Percentiles rank a stretch among this genome's conserved stretches.
These are phyloP conservation scores for Actias luna DNA, from an alignment of 2,888 invertebrate genomes.

Conservation along the genomic window DNA sequence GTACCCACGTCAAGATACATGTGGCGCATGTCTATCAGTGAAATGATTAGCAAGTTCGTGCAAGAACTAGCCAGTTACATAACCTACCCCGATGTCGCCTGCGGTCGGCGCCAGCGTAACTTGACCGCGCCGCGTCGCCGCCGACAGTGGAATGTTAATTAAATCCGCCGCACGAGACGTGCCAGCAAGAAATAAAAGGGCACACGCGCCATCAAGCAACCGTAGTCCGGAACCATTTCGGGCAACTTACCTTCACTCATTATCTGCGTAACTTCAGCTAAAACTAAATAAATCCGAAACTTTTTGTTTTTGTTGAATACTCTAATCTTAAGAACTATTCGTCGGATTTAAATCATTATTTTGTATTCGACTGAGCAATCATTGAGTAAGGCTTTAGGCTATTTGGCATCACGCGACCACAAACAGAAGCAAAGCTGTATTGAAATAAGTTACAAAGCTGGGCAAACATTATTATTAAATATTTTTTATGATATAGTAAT, in stretches of 20 bases:
- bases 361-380: too few relatives aligned
- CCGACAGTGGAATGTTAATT: conserved; percentile 3
- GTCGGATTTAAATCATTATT: too few relatives aligned
- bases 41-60: not conserved
- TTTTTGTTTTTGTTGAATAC: not conserved
- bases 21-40: not conserved
- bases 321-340: too few relatives aligned
- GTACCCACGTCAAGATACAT: not conserved
- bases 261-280: not conserved
- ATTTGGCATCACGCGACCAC: too few relatives aligned
- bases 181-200: not conserved
- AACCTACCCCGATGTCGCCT: not conserved
- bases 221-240: not conserved
- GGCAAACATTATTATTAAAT: not conserved
- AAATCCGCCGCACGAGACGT: not conserved
- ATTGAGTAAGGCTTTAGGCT: too few relatives aligned
- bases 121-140: not conserved
- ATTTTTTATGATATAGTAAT: too few relatives aligned
- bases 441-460: too few relatives aligned
- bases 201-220: not conserved
- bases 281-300: not conserved
- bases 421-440: too few relatives aligned
- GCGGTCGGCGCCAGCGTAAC: conserved; percentile 8
- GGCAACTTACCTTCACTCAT: not conserved
- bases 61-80: conserved; percentile 4